Evolutionary conservation across 2,888 invertebrate species (phyloP).

Genomic region (Xanthia icteritia): DNA sequence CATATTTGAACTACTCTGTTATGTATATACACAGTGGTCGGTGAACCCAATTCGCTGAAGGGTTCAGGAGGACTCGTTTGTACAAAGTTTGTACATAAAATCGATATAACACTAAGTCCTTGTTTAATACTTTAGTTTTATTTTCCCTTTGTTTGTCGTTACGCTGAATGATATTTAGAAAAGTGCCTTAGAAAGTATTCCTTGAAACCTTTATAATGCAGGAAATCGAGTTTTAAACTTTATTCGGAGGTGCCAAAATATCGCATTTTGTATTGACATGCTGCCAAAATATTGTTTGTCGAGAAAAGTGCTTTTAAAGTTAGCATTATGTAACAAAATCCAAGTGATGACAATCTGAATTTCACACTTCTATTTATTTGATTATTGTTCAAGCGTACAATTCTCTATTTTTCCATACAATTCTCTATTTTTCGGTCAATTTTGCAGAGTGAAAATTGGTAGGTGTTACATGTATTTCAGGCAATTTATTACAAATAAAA

Average conservation of each 20-base stretch:
- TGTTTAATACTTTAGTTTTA: constrained; percentile 54
- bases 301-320: constrained; percentile 45
- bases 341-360: not conserved
- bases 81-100: constrained; percentile 50
- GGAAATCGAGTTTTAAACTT: constrained; percentile 41
- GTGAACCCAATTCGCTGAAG: constrained; percentile 43
- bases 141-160: constrained; percentile 41
- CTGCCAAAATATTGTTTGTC: constrained; percentile 47
- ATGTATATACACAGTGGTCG: constrained; percentile 42
- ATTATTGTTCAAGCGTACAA: not conserved
- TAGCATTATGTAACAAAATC: constrained; percentile 10
- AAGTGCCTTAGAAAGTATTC: constrained; percentile 27
- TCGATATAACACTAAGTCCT: constrained; percentile 49
- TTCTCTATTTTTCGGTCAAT: not conserved
- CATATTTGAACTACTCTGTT: constrained; percentile 18
- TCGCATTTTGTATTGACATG: constrained; percentile 31
- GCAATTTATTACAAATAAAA: not conserved
- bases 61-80: constrained; percentile 31
- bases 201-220: constrained; percentile 32
- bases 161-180: constrained; percentile 34
- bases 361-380: not conserved
- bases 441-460: not conserved
- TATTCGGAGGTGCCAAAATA: constrained; percentile 30
- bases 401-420: not conserved
- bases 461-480: not conserved